Base-by-base conservation (phyloP, 2,797 vertebrate genomes). In the Sparidentex hasta region DNA sequence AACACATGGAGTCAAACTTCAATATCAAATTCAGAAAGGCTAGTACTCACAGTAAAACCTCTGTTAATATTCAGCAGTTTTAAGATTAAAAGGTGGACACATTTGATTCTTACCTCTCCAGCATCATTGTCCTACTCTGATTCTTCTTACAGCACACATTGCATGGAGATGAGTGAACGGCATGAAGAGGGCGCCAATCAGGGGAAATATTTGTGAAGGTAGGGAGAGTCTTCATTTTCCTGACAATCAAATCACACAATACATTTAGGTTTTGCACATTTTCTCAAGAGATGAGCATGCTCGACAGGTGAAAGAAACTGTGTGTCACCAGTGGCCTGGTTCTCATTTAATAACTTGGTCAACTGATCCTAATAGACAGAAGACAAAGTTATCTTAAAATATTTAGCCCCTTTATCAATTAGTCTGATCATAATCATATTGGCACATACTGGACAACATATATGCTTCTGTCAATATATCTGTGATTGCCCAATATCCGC, bases 121-220 rank as follows among this genome's bases (percentile, higher is more conserved):
- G 90, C 57, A 94, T 66, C 96, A 99, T 96, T 44, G 91, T 94
- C 91, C 94, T 91, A 84, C 78, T 97, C 90, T 98, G 97, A 48
- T 92, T 92, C 83, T 87, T 94, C 76, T 78, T 92, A 57, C 78
- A 43, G 89, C 98, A 99, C 4, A 70, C 89, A 71, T 94, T 97
- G 90, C 98, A 99, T 0, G 95, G 95, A 55, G 95, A 93, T 17
- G 76, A 64, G 81, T 98, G 96, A 78, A 92, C 65, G 6, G 98
- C 97, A 0, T 95, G 94, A 21, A 97, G 96, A 1, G 98, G 98
- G 51, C 91, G 94, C 98, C 98, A 99, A 2, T 97, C 96, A 33
- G 95, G 90, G 18, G 94, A 18, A 48, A 96, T 65, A n/a, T 95
- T 95, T 43, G 96, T 96, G 90, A 98, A 97, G 0, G 97, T 97